Evolutionary conservation across 2,888 invertebrate species (phyloP), one percentile per base, ranked within the genome.

Genomic region (Nasonovia ribisnigri): DNA sequence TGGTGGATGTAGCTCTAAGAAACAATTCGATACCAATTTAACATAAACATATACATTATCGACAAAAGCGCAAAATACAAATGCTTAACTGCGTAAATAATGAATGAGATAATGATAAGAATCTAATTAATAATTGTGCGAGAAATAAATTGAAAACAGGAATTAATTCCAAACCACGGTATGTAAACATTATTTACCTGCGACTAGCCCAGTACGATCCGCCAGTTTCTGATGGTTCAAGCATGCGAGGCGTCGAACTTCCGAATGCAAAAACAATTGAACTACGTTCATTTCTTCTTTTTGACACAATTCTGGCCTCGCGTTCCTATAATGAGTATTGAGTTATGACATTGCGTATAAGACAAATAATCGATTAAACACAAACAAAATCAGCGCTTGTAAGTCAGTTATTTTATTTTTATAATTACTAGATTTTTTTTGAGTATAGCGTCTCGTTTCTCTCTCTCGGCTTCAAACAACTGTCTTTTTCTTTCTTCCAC

Each of bases 401-500:
- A 36, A 36, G 8, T 8, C 8, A 36, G 20, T 42, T 77, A 48
- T 48, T 29, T 43, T 43, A 16, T 77, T 26, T 77, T 77, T 20
- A 1, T 67, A 48, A 87, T 87, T 94, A 95, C 96, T 95, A 97
- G 97, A 96, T 98, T 98, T 95, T 98, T 97, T 95, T 97, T 97
- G 95, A 98, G 96, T 95, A 98, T 97, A 95, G 98, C 98, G 96
- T 98, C 98, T 95, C 98, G 97, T 95, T 98, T 97, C 95, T 98
- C 98, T 95, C 97, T 96, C 95, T 98, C 98, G 90, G 98, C 98
- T 96, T 98, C 98, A 97, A 97, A 97, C 96, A 98, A 98, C 95
- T 98, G 97, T 95, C 97, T 97, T 96, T 98, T 98, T 95, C 98
- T 97, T 96, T 98, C 98, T 96, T 98, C 98, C 95, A 98, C 98